Evolutionary conservation across 2,888 invertebrate species (phyloP).

Genomic region (Apodemia hepburni): DNA sequence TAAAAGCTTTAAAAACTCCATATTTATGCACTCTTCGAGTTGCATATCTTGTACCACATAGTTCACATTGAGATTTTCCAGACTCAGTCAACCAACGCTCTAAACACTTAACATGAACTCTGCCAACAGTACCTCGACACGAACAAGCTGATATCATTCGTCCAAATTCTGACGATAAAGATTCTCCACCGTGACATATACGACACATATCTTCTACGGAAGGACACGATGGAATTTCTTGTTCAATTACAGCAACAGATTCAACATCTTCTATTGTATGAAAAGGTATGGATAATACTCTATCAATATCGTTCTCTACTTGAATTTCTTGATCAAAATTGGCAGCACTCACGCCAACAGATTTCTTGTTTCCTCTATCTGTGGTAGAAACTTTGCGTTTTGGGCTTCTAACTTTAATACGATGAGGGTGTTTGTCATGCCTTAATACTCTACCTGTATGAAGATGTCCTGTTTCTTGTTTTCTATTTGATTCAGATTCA

Average conservation of each 20-base stretch:
- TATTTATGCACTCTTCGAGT: slow-evolving; percentile 83
- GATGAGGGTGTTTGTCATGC: slow-evolving; percentile 50
- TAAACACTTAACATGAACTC: slow-evolving; percentile 86
- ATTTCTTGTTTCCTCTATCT: slow-evolving; percentile 37
- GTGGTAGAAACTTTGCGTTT: slow-evolving; percentile 42
- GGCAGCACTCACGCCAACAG: slow-evolving; percentile 35
- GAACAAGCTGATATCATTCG: slow-evolving; percentile 65
- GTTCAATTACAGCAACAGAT: slow-evolving; percentile 36
- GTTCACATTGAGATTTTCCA: slow-evolving; percentile 85
- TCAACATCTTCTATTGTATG: slow-evolving; percentile 30
- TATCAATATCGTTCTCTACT: slow-evolving; percentile 34
- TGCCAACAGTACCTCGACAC: slow-evolving; percentile 84
- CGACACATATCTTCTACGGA: slow-evolving; percentile 67
- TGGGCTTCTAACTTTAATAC: slow-evolving; percentile 62
- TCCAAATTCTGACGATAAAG: slow-evolving; percentile 51
- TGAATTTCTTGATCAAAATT: slow-evolving; percentile 47
- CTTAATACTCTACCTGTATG: slow-evolving; percentile 40
- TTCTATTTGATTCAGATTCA: slow-evolving; percentile 30
- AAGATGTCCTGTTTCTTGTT: slow-evolving; percentile 23
- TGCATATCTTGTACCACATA: slow-evolving; percentile 85
- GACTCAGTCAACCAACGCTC: slow-evolving; percentile 89
- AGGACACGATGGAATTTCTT: slow-evolving; percentile 48
- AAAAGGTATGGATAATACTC: slow-evolving; percentile 25
- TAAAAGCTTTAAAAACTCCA: slow-evolving; percentile 74
- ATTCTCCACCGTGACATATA: slow-evolving; percentile 67